Evolutionary conservation across 2,888 invertebrate species (phyloP).

Genomic region (Apoderus coryli): DNA sequence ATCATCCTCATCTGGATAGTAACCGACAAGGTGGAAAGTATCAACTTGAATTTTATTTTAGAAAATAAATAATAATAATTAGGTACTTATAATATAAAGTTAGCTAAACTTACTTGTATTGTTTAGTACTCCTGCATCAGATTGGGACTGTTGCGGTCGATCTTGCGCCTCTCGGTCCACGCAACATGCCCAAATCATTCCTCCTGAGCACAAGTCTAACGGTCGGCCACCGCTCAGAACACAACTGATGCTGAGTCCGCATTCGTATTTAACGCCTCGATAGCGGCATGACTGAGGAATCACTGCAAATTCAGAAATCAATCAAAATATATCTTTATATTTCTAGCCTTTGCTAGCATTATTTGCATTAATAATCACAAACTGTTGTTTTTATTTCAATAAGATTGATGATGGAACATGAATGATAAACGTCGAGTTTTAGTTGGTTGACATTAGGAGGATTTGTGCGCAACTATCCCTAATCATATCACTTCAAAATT

Average conservation of each 20-base stretch:
- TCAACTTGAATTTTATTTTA: too few species aligned
- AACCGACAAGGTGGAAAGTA: conserved; percentile 32
- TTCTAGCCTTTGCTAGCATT: too few species aligned
- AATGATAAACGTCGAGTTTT: too few species aligned
- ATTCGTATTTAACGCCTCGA: conserved; percentile 74
- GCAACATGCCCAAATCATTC: conserved; percentile 91
- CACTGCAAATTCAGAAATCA: conserved; percentile 55
- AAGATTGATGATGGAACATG: too few species aligned
- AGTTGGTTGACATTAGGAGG: too few species aligned
- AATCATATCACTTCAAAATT: too few species aligned
- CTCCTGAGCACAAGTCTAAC: conserved; percentile 80
- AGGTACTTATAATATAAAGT: too few species aligned
- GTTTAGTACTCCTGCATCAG: conserved; percentile 51
- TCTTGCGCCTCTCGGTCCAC: conserved; percentile 50
- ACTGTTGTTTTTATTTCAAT: too few species aligned
- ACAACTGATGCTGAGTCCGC: conserved; percentile 82
- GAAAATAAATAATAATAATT: too few species aligned
- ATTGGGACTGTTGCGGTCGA: conserved; percentile 21
- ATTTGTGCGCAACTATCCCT: too few species aligned
- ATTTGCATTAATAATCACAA: too few species aligned
- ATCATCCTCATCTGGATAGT: conserved; percentile 29
- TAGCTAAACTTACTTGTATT: conserved; percentile 70
- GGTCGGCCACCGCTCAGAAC: conserved; percentile 79
- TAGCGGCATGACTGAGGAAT: conserved; percentile 78
- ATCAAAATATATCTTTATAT: too few species aligned